A percentile compares a stretch with the other conserved stretches of the same genome.
These are phyloP conservation scores for Sinocyclocheilus anshuiensis DNA, from an alignment of 2,113 vertebrate genomes.

Conservation along the genomic window DNA sequence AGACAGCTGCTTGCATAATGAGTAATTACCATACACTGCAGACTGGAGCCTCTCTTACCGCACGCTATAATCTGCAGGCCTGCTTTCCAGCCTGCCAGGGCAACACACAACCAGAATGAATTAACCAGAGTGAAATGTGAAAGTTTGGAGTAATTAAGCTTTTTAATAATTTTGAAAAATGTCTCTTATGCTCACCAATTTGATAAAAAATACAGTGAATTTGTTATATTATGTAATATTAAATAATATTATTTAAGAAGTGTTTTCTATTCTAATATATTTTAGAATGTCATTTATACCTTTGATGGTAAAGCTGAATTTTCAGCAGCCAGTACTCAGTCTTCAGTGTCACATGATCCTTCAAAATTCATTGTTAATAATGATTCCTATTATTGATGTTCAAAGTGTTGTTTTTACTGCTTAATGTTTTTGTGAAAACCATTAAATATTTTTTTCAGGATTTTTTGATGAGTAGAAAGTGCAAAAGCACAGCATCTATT, in stretches of 20 bases:
- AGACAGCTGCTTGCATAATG: conserved; percentile 59
- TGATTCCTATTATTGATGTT: background rate
- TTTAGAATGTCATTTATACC: background rate
- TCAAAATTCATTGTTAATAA: background rate
- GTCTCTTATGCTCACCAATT: background rate
- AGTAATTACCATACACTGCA: conserved; percentile 60
- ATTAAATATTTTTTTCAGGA: no score
- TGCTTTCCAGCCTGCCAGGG: conserved; percentile 33
- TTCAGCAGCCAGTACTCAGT: background rate
- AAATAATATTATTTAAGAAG: no score
- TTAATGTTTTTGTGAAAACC: no score
- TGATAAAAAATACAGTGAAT: background rate
- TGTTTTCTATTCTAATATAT: background rate
- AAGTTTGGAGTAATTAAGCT: background rate
- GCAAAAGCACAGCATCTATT: background rate
- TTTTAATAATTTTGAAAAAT: background rate
- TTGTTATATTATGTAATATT: background rate
- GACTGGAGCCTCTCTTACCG: conserved; percentile 54
- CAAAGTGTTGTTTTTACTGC: no score
- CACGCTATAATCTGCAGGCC: conserved; percentile 45
- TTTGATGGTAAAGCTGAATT: background rate
- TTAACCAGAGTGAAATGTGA: background rate
- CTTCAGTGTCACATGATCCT: background rate
- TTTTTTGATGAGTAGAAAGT: no score
- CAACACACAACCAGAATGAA: conserved; percentile 24